Evolutionary conservation across 2,797 vertebrate genomes (phyloP).

Genomic region (Chiroxiphia lanceolata): DNA sequence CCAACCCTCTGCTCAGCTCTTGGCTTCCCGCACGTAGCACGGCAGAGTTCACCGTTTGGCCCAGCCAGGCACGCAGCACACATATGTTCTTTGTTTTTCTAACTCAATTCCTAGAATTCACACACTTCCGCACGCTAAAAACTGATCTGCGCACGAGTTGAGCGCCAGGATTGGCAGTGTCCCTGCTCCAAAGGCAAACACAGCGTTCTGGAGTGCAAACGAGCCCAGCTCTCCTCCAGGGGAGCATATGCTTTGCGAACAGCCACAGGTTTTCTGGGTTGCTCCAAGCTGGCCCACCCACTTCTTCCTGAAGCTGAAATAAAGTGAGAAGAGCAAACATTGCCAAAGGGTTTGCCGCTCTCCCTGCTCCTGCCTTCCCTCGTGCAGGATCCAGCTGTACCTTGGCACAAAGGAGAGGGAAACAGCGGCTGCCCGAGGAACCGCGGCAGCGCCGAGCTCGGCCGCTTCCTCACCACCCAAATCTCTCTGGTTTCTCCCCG

Average conservation of each 20-base stretch:
- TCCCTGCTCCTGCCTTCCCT: neutral
- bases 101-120: neutral
- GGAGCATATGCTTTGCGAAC: constrained; percentile 10
- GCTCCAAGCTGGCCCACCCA: constrained; percentile 39
- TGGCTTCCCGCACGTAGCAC: neutral
- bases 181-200: constrained; percentile 18
- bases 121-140: neutral
- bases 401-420: neutral
- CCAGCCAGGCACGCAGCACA: constrained; percentile 4
- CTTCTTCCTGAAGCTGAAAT: neutral
- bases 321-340: neutral
- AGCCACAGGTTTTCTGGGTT: neutral
- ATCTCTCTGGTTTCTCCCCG: neutral
- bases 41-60: neutral
- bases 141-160: neutral
- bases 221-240: constrained; percentile 16
- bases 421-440: neutral
- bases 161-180: neutral
- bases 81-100: constrained; percentile 52
- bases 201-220: neutral
- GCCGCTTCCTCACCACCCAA: neutral
- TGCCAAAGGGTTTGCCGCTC: neutral
- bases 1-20: neutral
- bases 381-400: neutral
- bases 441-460: fast-evolving